phyloP scores from a whole-genome alignment of 2,888 invertebrate genomes.

The Drosophila emarginata region DNA sequence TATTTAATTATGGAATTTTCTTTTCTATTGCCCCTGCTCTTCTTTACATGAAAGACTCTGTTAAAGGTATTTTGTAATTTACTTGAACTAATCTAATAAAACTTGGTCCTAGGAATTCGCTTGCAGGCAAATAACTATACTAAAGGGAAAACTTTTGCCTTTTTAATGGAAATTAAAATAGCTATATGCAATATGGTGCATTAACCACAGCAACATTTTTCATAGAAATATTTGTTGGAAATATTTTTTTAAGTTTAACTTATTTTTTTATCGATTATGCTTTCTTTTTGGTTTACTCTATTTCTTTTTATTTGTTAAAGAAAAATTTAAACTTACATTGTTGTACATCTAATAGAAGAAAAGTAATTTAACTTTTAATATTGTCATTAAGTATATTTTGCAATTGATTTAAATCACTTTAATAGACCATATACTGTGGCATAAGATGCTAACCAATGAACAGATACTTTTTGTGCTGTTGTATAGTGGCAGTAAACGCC shows the following conservation, averaged over 20 bases:
- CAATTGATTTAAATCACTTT: neutral
- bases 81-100: slow-evolving; percentile 56
- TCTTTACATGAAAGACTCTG: slow-evolving; percentile 21
- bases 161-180: neutral
- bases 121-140: slow-evolving; percentile 2
- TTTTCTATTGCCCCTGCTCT: slow-evolving; percentile 46
- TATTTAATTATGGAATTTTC: slow-evolving; percentile 58
- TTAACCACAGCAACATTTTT: neutral
- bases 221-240: neutral
- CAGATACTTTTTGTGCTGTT: neutral
- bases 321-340: too few species aligned
- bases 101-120: slow-evolving; percentile 21
- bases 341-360: too few species aligned
- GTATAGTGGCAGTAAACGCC: slow-evolving; percentile 2
- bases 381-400: too few species aligned
- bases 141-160: neutral
- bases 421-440: neutral
- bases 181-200: neutral
- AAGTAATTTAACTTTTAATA: too few species aligned
- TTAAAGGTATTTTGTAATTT: slow-evolving; percentile 36
- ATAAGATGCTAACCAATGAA: neutral
- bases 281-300: too few species aligned
- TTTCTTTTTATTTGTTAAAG: too few species aligned
- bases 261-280: neutral
- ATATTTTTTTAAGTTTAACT: neutral